phyloP scores from a whole-genome alignment of 2,888 invertebrate genomes.

The Tryphoninae sp. region DNA sequence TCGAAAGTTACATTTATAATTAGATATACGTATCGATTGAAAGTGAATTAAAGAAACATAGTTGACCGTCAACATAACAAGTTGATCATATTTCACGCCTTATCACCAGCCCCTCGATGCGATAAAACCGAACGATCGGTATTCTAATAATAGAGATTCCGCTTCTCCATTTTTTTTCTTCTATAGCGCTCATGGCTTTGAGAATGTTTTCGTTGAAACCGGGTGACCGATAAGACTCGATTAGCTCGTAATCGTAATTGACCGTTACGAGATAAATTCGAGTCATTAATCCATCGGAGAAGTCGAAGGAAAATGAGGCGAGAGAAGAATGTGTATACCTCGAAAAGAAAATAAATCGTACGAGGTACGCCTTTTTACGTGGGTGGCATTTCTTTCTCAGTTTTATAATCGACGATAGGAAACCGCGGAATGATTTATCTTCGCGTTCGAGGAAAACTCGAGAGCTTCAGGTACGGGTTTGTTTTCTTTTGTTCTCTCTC shows the following conservation, averaged over 20 bases:
- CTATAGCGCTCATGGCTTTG: conserved; percentile 20
- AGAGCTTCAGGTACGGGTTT: conserved; percentile 13
- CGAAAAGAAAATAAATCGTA: conserved; percentile 4
- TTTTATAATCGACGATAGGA: conserved; percentile 5
- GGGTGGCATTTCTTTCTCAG: conserved; percentile 5
- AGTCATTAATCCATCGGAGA: conserved; percentile 43
- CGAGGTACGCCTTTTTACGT: conserved; percentile 20
- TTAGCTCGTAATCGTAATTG: conserved; percentile 56
- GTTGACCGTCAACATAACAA: conserved; percentile 19
- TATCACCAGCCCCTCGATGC: conserved; percentile 42
- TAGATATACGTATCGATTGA: background rate
- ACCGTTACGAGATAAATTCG: conserved; percentile 57
- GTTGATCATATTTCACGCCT: conserved; percentile 38
- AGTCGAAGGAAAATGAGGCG: background rate
- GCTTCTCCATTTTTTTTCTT: background rate
- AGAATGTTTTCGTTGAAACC: conserved; percentile 51
- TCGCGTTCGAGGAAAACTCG: background rate
- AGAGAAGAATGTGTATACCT: conserved; percentile 11
- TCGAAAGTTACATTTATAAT: background rate
- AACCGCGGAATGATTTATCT: conserved; percentile 22
- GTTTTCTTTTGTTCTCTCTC: conserved; percentile 1
- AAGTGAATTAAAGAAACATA: conserved; percentile 1
- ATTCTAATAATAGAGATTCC: conserved; percentile 53
- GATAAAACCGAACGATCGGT: conserved; percentile 26
- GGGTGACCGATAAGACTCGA: conserved; percentile 62